A percentile compares a stretch with the other conserved stretches of the same genome.
Conservation (phyloP, 2,797 vertebrate species). For the Bryconaethiops microstoma region DNA sequence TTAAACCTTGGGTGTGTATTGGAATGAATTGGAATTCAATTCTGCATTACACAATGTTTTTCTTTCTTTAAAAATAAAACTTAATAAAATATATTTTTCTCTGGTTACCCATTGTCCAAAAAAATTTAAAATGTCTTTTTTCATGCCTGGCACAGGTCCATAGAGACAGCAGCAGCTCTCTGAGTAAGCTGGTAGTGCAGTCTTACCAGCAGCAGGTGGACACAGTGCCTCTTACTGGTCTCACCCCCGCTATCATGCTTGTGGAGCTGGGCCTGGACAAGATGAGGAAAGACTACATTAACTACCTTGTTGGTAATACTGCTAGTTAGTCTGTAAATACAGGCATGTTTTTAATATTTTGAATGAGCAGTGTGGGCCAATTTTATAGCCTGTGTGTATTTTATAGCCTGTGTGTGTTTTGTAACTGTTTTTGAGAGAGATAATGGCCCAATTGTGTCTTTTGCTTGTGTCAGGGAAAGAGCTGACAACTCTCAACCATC, state of each 20-base stretch:
- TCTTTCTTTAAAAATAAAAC: background rate
- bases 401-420: background rate
- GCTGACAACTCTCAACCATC: conserved; percentile 87
- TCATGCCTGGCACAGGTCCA: conserved; percentile 81
- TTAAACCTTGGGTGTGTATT: conserved; percentile 91
- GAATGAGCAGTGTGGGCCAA: background rate
- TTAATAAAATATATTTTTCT: background rate
- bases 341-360: background rate
- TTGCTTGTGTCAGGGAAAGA: conserved; percentile 81
- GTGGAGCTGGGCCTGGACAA: conserved; percentile 96
- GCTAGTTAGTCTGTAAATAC: background rate
- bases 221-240: conserved; percentile 79
- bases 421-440: background rate
- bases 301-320: conserved; percentile 79
- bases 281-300: conserved; percentile 95
- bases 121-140: background rate
- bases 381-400: background rate
- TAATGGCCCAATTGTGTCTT: background rate
- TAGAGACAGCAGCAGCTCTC: conserved; percentile 88
- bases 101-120: background rate
- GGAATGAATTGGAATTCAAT: background rate
- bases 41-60: background rate
- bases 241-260: conserved; percentile 87
- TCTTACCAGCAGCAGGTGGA: conserved; percentile 87
- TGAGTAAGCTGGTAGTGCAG: conserved; percentile 90